These are phyloP conservation scores for Masticophis lateralis DNA, from an alignment of 2,797 vertebrate species.

Conservation along the genomic window DNA sequence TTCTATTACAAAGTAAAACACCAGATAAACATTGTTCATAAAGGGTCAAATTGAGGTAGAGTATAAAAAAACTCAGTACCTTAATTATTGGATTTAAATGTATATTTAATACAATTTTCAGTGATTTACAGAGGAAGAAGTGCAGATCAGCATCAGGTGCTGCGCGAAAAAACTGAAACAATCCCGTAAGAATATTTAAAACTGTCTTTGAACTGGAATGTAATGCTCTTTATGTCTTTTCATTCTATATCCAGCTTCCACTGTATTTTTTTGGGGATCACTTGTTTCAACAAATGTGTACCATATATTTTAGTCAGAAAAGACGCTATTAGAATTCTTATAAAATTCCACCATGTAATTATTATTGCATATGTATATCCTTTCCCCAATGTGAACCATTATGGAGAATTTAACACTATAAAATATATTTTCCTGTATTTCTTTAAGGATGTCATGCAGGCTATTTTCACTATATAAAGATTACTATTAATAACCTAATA, in stretches of 20 bases:
- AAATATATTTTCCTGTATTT: neutral
- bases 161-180: constrained; percentile 26
- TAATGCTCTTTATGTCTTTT: neutral
- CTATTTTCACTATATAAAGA: neutral
- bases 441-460: neutral
- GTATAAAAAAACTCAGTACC: neutral
- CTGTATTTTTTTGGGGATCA: neutral
- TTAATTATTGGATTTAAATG: neutral
- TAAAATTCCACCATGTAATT: neutral
- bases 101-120: constrained; percentile 56
- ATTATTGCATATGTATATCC: neutral
- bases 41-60: neutral
- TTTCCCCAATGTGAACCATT: neutral
- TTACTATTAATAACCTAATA: neutral
- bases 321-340: neutral
- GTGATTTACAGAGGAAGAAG: constrained; percentile 89
- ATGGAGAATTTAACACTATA: neutral
- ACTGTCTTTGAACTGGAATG: neutral
- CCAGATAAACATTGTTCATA: neutral
- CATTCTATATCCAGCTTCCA: neutral
- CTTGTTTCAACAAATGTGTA: neutral
- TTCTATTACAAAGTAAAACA: neutral
- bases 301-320: neutral
- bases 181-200: constrained; percentile 44
- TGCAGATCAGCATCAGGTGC: constrained; percentile 63